Percentiles rank a stretch among this genome's conserved stretches.
phyloP scores from a whole-genome alignment of 1,140 invertebrate genomes.

The Cyrtorhinus lividipennis region DNA sequence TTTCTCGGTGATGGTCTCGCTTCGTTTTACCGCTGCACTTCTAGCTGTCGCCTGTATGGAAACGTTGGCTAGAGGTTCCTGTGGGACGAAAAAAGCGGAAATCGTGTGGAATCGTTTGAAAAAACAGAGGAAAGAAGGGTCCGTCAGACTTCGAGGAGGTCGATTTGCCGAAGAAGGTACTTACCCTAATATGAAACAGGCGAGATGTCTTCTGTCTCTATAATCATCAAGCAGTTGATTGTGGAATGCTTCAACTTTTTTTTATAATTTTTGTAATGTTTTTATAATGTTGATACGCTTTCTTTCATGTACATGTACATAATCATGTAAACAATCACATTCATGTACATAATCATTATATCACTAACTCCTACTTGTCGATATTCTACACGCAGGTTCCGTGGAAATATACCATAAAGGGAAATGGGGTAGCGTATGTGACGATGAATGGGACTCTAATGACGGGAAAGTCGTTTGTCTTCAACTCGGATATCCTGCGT shows the following conservation, averaged over 20 bases:
- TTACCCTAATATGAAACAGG: too few species aligned
- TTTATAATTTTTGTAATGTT: too few species aligned
- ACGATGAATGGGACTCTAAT: constrained; percentile 75
- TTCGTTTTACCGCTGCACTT: not conserved
- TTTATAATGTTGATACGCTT: too few species aligned
- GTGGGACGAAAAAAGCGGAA: not conserved
- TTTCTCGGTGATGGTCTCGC: not conserved
- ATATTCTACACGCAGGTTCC: constrained; percentile 45
- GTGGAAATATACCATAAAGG: constrained; percentile 74
- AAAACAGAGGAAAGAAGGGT: not conserved
- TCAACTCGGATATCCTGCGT: constrained; percentile 50
- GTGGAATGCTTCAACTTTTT: too few species aligned
- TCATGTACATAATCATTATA: too few species aligned
- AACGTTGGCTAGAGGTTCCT: not conserved
- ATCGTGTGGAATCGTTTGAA: not conserved
- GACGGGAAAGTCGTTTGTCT: constrained; percentile 73
- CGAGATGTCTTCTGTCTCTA: too few species aligned
- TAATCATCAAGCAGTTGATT: too few species aligned
- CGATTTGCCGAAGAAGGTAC: not conserved
- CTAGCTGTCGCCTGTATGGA: not conserved
- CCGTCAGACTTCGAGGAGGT: not conserved
- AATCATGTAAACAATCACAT: too few species aligned
- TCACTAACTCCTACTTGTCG: too few species aligned
- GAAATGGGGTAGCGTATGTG: constrained; percentile 78
- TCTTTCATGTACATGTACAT: too few species aligned